Evolutionary conservation across 1,140 invertebrate species (phyloP).

Genomic region (Pachypeltis micranthus): DNA sequence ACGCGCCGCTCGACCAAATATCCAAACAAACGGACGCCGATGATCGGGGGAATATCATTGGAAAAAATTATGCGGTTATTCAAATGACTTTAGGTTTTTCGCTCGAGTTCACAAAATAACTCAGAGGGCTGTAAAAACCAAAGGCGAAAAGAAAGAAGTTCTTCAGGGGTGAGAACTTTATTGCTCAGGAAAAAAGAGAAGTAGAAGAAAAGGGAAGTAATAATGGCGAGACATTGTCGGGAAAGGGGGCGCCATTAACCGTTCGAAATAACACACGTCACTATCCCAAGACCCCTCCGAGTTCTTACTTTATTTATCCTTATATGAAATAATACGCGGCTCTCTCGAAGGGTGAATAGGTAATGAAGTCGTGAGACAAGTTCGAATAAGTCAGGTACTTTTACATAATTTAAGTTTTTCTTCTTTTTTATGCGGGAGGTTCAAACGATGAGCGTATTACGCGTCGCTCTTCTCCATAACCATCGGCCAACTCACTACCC

Average conservation of each 20-base stretch:
- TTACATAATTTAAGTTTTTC: neutral
- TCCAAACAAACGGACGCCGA: too few relatives aligned
- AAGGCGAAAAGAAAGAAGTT: neutral
- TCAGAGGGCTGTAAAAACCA: neutral
- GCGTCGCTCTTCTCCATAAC: neutral
- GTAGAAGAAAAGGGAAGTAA: neutral
- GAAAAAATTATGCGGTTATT: too few relatives aligned
- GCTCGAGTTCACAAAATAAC: slow-evolving; percentile 4
- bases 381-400: too few relatives aligned
- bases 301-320: neutral
- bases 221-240: neutral
- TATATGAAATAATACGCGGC: neutral
- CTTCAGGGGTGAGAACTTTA: slow-evolving; percentile 1
- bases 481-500: too few relatives aligned
- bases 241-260: neutral
- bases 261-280: slow-evolving; percentile 9
- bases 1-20: too few relatives aligned
- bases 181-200: neutral
- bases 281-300: neutral
- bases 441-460: too few relatives aligned
- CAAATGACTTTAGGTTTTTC: too few relatives aligned
- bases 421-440: too few relatives aligned
- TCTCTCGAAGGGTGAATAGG: neutral
- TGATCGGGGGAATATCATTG: too few relatives aligned
- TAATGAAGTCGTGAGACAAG: neutral